phyloP scores from a whole-genome alignment of 2,113 vertebrate genomes.

The Zapornia atra region DNA sequence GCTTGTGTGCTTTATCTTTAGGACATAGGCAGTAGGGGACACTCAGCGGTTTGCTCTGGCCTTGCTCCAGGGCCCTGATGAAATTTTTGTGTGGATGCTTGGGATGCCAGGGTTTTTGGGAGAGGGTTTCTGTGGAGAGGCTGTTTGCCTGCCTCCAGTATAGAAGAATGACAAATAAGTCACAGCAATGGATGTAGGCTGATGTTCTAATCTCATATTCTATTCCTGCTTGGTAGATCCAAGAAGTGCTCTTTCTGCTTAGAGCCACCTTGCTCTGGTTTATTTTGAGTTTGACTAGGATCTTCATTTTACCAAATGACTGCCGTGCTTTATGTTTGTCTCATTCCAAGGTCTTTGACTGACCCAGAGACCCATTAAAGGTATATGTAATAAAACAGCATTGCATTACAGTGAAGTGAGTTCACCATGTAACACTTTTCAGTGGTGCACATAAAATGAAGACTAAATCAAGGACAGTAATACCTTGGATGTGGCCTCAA shows the following conservation, averaged over 20 bases:
- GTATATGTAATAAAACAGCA: constrained; percentile 58
- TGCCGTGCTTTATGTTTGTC: background rate
- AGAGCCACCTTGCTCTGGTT: background rate
- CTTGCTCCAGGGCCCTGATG: background rate
- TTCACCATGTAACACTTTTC: constrained; percentile 43
- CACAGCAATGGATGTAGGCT: background rate
- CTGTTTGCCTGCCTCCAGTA: rapidly evolving
- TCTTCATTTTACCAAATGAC: background rate
- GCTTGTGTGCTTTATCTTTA: background rate
- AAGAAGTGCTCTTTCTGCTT: background rate
- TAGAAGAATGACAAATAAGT: background rate
- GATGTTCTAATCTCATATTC: background rate
- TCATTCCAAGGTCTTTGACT: background rate
- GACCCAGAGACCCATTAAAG: background rate
- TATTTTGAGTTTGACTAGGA: background rate
- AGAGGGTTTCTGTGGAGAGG: background rate
- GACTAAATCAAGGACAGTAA: constrained; percentile 18
- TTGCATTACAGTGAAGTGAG: constrained; percentile 40
- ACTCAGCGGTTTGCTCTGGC: background rate
- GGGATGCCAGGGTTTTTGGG: background rate
- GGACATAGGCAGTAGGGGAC: background rate
- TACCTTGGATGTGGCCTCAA: constrained; percentile 5
- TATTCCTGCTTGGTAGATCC: background rate
- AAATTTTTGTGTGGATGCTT: background rate
- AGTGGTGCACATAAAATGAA: constrained; percentile 28